Percentiles rank a stretch among this genome's conserved stretches.
Evolutionary conservation across 2,888 invertebrate species (phyloP).

Genomic region (Amiota mariae): DNA sequence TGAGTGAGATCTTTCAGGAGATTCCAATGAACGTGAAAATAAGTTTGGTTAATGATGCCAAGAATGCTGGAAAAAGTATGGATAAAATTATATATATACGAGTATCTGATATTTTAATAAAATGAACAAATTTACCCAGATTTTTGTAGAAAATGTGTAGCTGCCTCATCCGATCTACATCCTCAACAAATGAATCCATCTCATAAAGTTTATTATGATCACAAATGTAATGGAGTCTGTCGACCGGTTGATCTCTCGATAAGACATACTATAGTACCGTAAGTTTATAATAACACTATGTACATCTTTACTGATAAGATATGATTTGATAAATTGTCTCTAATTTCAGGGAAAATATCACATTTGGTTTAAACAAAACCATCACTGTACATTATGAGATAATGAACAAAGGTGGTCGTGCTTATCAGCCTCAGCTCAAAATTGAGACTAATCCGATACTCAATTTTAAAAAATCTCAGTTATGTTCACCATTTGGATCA

Average conservation of each 20-base stretch:
- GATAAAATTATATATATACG: too few species aligned
- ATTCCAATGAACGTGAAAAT: background rate
- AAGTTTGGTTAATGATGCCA: background rate
- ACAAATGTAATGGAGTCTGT: slow-evolving; percentile 21
- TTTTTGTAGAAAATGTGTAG: slow-evolving; percentile 50
- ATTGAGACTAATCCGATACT: background rate
- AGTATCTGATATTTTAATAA: too few species aligned
- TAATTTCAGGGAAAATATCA: background rate
- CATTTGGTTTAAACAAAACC: background rate
- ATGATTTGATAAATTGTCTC: too few species aligned
- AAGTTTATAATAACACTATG: too few species aligned
- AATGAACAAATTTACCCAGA: too few species aligned
- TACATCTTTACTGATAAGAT: too few species aligned
- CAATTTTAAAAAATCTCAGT: background rate
- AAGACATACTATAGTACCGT: slow-evolving; percentile 11
- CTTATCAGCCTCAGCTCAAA: background rate
- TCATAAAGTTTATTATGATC: slow-evolving; percentile 37
- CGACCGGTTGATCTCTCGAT: slow-evolving; percentile 22
- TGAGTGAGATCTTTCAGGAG: background rate
- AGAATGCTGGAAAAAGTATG: too few species aligned
- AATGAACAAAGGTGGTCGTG: background rate
- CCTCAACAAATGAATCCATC: slow-evolving; percentile 31
- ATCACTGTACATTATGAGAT: background rate
- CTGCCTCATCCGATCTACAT: slow-evolving; percentile 1
- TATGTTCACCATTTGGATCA: background rate